Conservation (phyloP, 1,140 invertebrate species). For the Brachionus calyciflorus region DNA sequence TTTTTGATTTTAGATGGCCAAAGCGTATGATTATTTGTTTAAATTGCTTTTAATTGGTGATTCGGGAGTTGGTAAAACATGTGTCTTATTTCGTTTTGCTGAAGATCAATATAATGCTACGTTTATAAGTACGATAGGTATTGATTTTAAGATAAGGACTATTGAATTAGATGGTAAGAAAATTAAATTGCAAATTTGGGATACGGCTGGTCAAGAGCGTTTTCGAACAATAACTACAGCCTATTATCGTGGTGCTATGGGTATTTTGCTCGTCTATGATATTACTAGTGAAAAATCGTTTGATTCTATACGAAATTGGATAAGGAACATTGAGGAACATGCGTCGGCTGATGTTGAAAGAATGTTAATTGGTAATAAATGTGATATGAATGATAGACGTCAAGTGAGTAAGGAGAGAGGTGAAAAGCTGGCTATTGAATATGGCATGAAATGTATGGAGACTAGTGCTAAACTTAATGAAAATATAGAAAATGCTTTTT, state of each 20-base stretch:
- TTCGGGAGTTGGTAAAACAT: conserved; percentile 93
- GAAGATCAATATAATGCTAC: conserved; percentile 97
- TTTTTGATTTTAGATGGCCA: conserved; percentile 60
- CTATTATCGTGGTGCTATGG: conserved; percentile 93
- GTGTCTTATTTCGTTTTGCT: conserved; percentile 93
- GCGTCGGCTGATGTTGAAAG: conserved; percentile 99
- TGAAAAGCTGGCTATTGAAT: conserved; percentile 88
- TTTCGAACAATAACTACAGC: conserved; percentile 97
- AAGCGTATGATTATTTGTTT: conserved; percentile 96
- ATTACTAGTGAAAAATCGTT: conserved; percentile 83
- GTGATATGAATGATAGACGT: conserved; percentile 96
- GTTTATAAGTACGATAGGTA: conserved; percentile 96
- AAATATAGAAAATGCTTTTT: conserved; percentile 50
- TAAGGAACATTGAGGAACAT: conserved; percentile 97
- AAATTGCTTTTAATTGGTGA: conserved; percentile 95
- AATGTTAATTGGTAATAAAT: conserved; percentile 99
- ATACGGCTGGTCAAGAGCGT: conserved; percentile 69
- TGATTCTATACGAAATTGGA: conserved; percentile 97
- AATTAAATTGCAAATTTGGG: conserved; percentile 64
- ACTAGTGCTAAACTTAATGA: conserved; percentile 94
- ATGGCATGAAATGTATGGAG: conserved; percentile 96
- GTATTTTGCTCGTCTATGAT: conserved; percentile 48
- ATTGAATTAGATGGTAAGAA: conserved; percentile 64
- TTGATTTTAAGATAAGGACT: conserved; percentile 67
- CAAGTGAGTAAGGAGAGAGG: conserved; percentile 84